Percentiles rank a stretch among this genome's conserved stretches.
Evolutionary conservation across 2,113 vertebrate species (phyloP).

Genomic region (Speoplatyrhinus poulsoni): DNA sequence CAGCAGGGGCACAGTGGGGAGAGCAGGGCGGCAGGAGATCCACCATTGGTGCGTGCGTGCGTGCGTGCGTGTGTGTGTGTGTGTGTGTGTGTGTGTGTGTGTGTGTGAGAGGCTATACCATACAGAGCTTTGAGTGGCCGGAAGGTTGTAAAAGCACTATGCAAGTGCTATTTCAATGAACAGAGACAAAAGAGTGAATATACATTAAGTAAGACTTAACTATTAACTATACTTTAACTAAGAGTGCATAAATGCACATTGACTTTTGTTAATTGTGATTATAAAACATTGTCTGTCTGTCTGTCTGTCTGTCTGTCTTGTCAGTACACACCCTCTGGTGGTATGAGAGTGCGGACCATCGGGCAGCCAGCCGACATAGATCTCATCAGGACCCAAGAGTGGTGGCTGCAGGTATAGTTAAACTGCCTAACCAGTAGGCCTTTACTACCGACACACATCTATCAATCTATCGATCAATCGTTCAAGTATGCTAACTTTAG

Average conservation of each 20-base stretch:
- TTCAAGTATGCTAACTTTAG: no score
- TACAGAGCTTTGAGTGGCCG: no score
- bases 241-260: no score
- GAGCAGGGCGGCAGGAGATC: no score
- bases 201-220: no score
- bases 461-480: no score
- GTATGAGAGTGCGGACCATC: constrained; percentile 81
- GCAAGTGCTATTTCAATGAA: not conserved
- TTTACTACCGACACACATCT: no score
- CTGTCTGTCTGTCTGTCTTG: not conserved
- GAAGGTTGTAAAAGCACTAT: not conserved
- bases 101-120: no score
- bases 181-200: not conserved
- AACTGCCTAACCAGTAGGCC: no score
- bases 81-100: not conserved
- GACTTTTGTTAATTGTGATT: not conserved
- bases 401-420: constrained; percentile 84
- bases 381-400: constrained; percentile 86
- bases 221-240: no score
- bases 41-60: not conserved
- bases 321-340: constrained; percentile 90
- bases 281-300: constrained; percentile 15
- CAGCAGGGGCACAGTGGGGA: no score
- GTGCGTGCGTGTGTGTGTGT: no score
- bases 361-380: constrained; percentile 79